Base-by-base conservation (phyloP, 2,113 vertebrate genomes). In the Elaphurus davidianus region DNA sequence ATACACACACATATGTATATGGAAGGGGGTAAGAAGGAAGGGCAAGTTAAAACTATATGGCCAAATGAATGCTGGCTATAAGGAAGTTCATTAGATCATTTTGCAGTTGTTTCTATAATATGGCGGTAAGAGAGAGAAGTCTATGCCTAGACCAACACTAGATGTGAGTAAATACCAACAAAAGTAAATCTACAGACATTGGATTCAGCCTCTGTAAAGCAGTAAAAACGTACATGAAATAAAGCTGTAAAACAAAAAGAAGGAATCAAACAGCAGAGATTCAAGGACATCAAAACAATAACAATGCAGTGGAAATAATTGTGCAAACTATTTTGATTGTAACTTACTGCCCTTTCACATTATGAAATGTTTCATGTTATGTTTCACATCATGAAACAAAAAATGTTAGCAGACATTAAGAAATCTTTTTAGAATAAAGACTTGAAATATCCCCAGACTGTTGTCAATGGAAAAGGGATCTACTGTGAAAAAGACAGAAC, bases 341-440 rank as follows among this genome's bases (percentile, higher is more conserved):
- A 50, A 84, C 28, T 47, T 33, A 90, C 0, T 82, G 3, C 40
- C 57, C 71, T 95, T 91, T 81, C 21, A 85, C 78, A 16, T 5
- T 60, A 85, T 25, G 28, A 15, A 40, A 52, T 71, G n/a, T 36
- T 36, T 40, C 67, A 23, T 71, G 64, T 71, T 36, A 23, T 71
- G n/a, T 71, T 71, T 71, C 64, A 74, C 86, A 16, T 5, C 67
- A 81, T 40, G 23, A 19, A 40, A 45, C n/a, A 36, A 94, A 55
- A 92, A 7, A 36, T 78, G 28, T 93, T 78, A 97, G 79, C 15
- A 97, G 33, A 94, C 52, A 96, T 85, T 54, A 91, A 87, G 87
- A 97, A 64, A 96, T 78, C 71, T 81, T 97, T 98, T 94, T 60
- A 97, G 87, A 97, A 95, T 95, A 95, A 97, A 96, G 87, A 97